Evolutionary conservation across 2,888 invertebrate species (phyloP).

Genomic region (Pristionchus exspectatus): DNA sequence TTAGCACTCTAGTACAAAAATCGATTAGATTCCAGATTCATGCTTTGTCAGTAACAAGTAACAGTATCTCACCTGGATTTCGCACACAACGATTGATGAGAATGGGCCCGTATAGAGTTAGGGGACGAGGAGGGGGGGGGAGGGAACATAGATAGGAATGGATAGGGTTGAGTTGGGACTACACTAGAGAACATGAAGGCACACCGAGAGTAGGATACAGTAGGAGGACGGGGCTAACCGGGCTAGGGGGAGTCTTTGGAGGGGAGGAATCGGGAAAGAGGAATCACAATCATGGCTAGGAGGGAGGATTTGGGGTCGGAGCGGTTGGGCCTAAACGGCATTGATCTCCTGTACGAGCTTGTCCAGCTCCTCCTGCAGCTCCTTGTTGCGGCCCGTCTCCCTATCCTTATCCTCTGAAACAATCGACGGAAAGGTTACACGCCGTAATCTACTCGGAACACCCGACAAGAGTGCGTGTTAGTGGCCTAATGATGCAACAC

Average conservation of each 20-base stretch:
- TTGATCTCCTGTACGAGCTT: constrained; percentile 98
- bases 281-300: constrained; percentile 48
- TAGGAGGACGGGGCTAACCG: constrained; percentile 2
- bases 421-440: background rate
- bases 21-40: background rate
- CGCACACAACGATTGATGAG: constrained; percentile 23
- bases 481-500: background rate
- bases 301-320: constrained; percentile 19
- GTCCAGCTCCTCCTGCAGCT: constrained; percentile 98
- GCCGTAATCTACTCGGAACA: background rate
- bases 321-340: constrained; percentile 88
- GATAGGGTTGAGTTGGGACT: background rate
- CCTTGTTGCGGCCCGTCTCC: constrained; percentile 95
- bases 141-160: constrained; percentile 37
- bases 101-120: constrained; percentile 28
- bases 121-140: background rate
- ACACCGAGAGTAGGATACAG: constrained; percentile 31
- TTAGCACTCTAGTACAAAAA: constrained; percentile 45
- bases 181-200: constrained; percentile 11
- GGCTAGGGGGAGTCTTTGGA: constrained; percentile 21
- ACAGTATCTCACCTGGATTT: background rate
- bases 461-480: too few relatives aligned
- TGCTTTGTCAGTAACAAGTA: constrained; percentile 22
- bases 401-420: constrained; percentile 92
- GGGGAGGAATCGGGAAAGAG: constrained; percentile 56